A percentile compares a stretch with the other conserved stretches of the same genome.
Conservation (phyloP, 1,140 invertebrate genomes). For the Aphaenogaster rudis region DNA sequence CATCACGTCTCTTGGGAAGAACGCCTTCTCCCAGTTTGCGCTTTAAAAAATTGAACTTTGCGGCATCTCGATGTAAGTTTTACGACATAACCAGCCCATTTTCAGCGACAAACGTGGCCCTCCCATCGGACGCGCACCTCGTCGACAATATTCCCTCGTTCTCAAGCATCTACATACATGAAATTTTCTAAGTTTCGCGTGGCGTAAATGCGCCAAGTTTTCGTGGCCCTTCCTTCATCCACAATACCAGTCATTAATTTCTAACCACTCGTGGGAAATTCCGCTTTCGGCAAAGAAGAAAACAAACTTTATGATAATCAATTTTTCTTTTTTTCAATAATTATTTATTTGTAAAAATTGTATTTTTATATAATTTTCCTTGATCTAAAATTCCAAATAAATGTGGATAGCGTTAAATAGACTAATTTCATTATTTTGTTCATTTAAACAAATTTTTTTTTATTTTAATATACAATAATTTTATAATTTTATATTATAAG, state of each 20-base stretch:
- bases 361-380: neutral
- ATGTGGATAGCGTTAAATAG: neutral
- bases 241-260: slow-evolving; percentile 18
- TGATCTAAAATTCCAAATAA: neutral
- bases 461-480: neutral
- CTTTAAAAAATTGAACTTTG: slow-evolving; percentile 62
- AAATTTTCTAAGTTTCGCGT: slow-evolving; percentile 50
- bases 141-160: slow-evolving; percentile 10
- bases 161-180: slow-evolving; percentile 11
- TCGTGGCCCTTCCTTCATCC: neutral
- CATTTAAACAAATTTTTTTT: neutral
- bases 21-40: slow-evolving; percentile 62
- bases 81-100: slow-evolving; percentile 64
- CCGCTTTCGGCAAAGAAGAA: neutral
- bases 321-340: neutral
- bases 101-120: slow-evolving; percentile 51
- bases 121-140: neutral
- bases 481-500: neutral
- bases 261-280: slow-evolving; percentile 12
- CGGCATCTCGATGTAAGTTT: slow-evolving; percentile 59
- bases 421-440: neutral
- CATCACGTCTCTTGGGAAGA: slow-evolving; percentile 64
- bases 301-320: slow-evolving; percentile 2
- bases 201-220: slow-evolving; percentile 23
- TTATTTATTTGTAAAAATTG: neutral